Conservation (phyloP, 2,888 invertebrate genomes). For the Labia minor region DNA sequence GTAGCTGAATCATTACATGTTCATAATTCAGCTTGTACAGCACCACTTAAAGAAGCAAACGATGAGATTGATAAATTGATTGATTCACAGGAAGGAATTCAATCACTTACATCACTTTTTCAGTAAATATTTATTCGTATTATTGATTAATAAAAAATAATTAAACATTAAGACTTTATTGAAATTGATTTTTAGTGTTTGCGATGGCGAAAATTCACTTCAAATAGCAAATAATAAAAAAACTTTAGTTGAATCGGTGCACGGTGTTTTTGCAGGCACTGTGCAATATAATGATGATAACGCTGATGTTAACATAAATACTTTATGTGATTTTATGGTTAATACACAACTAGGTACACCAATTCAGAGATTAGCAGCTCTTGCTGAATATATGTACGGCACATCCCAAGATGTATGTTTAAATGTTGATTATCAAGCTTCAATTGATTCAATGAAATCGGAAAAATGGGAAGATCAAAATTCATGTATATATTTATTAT, state of each 20-base stretch:
- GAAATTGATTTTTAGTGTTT: no score
- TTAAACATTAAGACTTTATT: no score
- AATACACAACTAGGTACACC: constrained; percentile 48
- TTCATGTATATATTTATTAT: background rate
- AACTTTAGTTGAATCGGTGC: constrained; percentile 68
- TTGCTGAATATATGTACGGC: constrained; percentile 58
- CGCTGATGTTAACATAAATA: constrained; percentile 57
- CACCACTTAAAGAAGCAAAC: constrained; percentile 53
- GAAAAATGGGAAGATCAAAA: background rate
- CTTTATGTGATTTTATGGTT: constrained; percentile 65
- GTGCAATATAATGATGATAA: constrained; percentile 92
- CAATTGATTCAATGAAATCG: constrained; percentile 48
- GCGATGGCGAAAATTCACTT: no score
- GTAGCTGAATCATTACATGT: constrained; percentile 63
- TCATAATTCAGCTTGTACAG: constrained; percentile 56
- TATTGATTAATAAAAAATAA: no score
- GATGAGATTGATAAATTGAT: constrained; percentile 49
- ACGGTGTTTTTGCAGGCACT: constrained; percentile 77
- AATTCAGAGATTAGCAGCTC: constrained; percentile 57
- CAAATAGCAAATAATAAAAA: constrained; percentile 30
- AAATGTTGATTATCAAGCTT: constrained; percentile 42
- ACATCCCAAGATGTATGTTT: constrained; percentile 52
- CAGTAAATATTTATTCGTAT: constrained; percentile 38
- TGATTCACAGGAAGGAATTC: constrained; percentile 48
- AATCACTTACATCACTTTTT: constrained; percentile 58